Base-by-base conservation (phyloP, 2,888 invertebrate genomes). In the Zelleria hepariella region DNA sequence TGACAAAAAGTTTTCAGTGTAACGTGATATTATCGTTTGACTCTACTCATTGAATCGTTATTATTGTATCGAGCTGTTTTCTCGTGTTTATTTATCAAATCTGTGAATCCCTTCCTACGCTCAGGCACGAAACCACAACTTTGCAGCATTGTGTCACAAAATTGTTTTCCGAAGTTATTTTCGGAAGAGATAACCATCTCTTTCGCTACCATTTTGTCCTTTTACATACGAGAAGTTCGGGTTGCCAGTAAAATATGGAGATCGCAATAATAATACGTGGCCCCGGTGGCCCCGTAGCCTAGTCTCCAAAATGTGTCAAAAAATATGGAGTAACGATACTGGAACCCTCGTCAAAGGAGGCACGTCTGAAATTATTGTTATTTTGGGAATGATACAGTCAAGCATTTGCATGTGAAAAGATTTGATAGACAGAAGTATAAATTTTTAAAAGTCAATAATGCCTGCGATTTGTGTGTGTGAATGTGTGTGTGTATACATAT, bases 291-390 rank as follows among this genome's bases (percentile, higher is more conserved):
- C 32, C 32, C 32, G 32, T 42, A 15, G 32, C n/a, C 63, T 73
- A 67, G 64, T 71, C 77, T 64, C 60, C 72, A 73, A 69, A 74
- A 76, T 70, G 71, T 73, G 76, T 69, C 68, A 70, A 79, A 79
- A 77, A 51, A 51, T 78, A 78, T 78, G 74, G 73, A 74, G 73
- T 68, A 67, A 61, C 67, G 71, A 73, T 75, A 77, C 77, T 79
- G 75, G 75, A 70, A 80, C 80, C 80, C 80, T 75, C 74, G 76
- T 80, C 80, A 80, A 75, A 74, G 64, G 54, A 53, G 60, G 62
- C 48, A 52, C 49, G 66, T 63, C 63, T 67, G 66, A 66, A 70
- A 69, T 42, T 68, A 69, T 66, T 70, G 69, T 70, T 66, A 67
- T 65, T 68, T 67, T 62, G 58, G 62, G 61, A 64, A 64, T 66